Evolutionary conservation across 2,888 invertebrate species (phyloP).

Genomic region (Sphaerophoria taeniata): DNA sequence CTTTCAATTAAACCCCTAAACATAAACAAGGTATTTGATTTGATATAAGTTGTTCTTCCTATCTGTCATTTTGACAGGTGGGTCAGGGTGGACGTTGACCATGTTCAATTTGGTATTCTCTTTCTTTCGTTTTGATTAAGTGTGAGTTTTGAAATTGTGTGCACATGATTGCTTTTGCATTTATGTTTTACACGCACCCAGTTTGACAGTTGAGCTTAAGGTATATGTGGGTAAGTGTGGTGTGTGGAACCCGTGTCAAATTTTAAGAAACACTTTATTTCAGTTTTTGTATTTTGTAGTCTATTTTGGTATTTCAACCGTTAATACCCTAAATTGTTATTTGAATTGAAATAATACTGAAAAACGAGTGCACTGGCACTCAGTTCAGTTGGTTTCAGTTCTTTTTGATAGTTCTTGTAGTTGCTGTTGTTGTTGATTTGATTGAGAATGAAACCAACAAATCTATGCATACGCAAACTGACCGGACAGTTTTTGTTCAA

Average conservation of each 20-base stretch:
- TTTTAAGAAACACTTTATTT: too few relatives aligned
- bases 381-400: slow-evolving; percentile 13
- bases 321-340: not conserved
- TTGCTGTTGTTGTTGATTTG: not conserved
- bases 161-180: too few relatives aligned
- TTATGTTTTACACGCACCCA: too few relatives aligned
- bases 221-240: too few relatives aligned
- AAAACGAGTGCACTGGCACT: slow-evolving; percentile 33
- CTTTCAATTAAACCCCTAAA: slow-evolving; percentile 62
- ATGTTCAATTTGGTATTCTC: not conserved
- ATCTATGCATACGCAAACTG: not conserved
- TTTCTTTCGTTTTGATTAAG: not conserved
- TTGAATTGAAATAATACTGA: too few relatives aligned
- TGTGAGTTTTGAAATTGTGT: not conserved
- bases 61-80: slow-evolving; percentile 44
- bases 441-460: slow-evolving; percentile 16
- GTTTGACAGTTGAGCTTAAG: too few relatives aligned
- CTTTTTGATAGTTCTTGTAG: slow-evolving; percentile 18
- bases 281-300: too few relatives aligned
- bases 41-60: slow-evolving; percentile 22
- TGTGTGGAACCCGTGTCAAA: too few relatives aligned
- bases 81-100: slow-evolving; percentile 30
- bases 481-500: slow-evolving; percentile 28
- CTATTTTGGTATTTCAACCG: not conserved
- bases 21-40: not conserved